These are phyloP conservation scores for Drosophila santomea DNA, from an alignment of 1,140 invertebrate genomes.

Conservation along the genomic window DNA sequence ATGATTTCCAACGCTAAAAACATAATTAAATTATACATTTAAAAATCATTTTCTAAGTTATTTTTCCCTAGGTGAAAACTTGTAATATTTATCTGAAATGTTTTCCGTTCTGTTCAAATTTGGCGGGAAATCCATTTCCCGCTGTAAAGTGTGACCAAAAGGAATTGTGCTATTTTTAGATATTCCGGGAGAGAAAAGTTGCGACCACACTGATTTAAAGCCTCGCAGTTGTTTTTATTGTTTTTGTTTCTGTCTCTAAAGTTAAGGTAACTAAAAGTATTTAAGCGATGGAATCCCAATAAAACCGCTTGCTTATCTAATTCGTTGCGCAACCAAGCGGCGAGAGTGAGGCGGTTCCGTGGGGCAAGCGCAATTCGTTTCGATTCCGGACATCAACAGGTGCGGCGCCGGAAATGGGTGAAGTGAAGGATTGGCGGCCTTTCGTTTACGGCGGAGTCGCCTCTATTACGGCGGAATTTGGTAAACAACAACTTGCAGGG, in stretches of 20 bases:
- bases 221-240: constrained; percentile 2
- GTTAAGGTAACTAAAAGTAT: constrained; percentile 9
- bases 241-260: neutral
- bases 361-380: neutral
- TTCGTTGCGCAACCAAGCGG: constrained; percentile 12
- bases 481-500: constrained; percentile 85
- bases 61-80: neutral
- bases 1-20: neutral
- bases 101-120: neutral
- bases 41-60: neutral
- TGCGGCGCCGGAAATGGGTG: constrained; percentile 85
- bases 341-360: neutral
- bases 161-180: neutral
- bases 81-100: neutral
- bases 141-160: neutral
- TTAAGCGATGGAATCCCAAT: neutral
- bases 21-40: neutral
- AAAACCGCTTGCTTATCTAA: neutral
- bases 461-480: constrained; percentile 96
- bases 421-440: constrained; percentile 90
- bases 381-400: constrained; percentile 60
- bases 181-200: neutral
- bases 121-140: neutral
- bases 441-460: constrained; percentile 97
- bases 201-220: neutral